Evolutionary conservation across 2,113 vertebrate genomes (phyloP), one percentile per base, ranked within the genome.

Genomic region (Chitala chitala): DNA sequence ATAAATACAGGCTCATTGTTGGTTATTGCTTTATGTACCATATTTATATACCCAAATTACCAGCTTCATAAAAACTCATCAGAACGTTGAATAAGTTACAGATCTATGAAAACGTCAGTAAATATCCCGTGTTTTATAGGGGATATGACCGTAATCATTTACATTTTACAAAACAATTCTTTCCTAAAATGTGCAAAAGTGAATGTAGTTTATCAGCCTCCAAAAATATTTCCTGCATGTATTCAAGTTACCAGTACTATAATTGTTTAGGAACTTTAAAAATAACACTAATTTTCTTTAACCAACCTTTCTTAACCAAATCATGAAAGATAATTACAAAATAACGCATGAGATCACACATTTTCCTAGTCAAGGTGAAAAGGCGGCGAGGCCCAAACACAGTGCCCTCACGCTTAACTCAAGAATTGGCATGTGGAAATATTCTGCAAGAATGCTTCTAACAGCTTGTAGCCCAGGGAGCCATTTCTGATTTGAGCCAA

Each of bases 351-450:
- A 54, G 29, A 40, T 53, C 29, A 10, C 73, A 65, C 48, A 53
- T 63, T 66, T 64, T 74, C 48, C 61, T 55, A 17, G 5, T 55
- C 31, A 50, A 20, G n/a, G 48, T 74, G 61, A 66, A 53, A 17
- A 71, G 48, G 69, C 54, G 17, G 9, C 31, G 26, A 26, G 61
- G 72, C 53, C 53, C 29, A 40, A 74, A 64, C 29, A 68, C 24
- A 31, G 24, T 66, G 33, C 63, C 46, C 46, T 36, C 22, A 53
- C 68, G 36, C 56, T 59, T 73, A 73, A 61, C 61, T 73, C 33
- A 44, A 73, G 42, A 63, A 50, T 44, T 64, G 56, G 58, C 42
- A 58, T 58, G 55, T 61, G 42, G 46, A 42, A 72, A 61, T 72
- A 46, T 56, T 71, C 51, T 50, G 50, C 1, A 36, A 56, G 50